Percentiles rank a stretch among this genome's conserved stretches.
These are phyloP conservation scores for Nesometra sesokonis DNA, from an alignment of 35 echinoderm and acorn worm genomes.

Conservation along the genomic window DNA sequence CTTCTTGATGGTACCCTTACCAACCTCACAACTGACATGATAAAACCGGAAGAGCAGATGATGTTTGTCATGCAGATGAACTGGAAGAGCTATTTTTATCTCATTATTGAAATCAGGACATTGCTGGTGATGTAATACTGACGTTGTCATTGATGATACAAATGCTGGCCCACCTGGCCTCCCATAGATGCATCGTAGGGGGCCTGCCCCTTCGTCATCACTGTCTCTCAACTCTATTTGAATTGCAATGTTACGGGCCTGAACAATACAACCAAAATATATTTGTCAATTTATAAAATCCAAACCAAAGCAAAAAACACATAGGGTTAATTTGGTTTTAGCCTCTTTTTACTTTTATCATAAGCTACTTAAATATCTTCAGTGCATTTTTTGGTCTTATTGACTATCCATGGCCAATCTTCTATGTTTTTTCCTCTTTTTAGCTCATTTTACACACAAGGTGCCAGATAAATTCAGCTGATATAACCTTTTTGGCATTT, in stretches of 20 bases:
- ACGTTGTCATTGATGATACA: constrained; percentile 42
- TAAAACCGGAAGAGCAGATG: constrained; percentile 96
- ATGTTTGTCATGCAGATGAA: constrained; percentile 71
- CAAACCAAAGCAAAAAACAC: no score
- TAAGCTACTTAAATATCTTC: not conserved
- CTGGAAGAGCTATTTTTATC: constrained; percentile 83
- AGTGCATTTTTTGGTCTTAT: not conserved
- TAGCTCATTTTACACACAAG: no score
- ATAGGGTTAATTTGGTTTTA: no score
- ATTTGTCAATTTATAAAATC: not conserved
- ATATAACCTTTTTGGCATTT: no score
- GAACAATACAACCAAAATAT: not conserved
- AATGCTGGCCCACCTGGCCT: constrained; percentile 56
- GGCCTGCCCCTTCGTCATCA: constrained; percentile 76
- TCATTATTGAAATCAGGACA: constrained; percentile 95
- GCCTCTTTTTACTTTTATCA: no score
- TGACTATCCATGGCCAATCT: no score
- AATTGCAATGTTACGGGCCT: constrained; percentile 87
- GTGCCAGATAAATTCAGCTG: no score
- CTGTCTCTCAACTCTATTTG: constrained; percentile 77
- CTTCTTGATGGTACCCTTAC: constrained; percentile 95
- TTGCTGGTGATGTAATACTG: constrained; percentile 78
- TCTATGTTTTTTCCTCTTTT: no score
- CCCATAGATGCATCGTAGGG: constrained; percentile 71
- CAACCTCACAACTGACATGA: constrained; percentile 89